A percentile compares a stretch with the other conserved stretches of the same genome.
Evolutionary conservation across 2,113 vertebrate species (phyloP).

Genomic region (Sylvilagus bachmani): DNA sequence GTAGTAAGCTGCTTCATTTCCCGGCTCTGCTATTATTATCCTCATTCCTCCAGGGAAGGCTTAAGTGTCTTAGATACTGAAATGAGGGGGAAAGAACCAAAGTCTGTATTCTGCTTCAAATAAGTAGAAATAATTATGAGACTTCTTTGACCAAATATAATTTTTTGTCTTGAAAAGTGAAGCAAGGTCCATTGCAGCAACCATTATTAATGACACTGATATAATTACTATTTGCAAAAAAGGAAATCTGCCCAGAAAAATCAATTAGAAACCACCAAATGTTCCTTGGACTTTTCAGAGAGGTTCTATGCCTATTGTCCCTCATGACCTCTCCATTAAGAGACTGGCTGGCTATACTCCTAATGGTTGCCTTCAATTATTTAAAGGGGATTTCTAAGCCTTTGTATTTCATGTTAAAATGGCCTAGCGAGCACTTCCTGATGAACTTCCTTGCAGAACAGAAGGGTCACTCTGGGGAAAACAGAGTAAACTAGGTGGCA

Average conservation of each 20-base stretch:
- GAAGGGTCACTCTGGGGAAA: conserved; percentile 45
- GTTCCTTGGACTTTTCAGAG: conserved; percentile 75
- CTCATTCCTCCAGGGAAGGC: conserved; percentile 78
- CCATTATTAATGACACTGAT: conserved; percentile 84
- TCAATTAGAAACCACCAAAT: conserved; percentile 82
- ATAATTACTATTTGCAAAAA: conserved; percentile 84
- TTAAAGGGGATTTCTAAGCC: conserved; percentile 80
- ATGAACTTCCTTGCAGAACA: conserved; percentile 65
- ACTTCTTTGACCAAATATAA: conserved; percentile 80
- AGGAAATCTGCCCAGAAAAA: conserved; percentile 83
- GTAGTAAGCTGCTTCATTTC: conserved; percentile 84
- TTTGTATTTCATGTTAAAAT: conserved; percentile 82
- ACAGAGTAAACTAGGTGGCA: conserved; percentile 64
- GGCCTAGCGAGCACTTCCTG: conserved; percentile 63
- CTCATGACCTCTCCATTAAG: conserved; percentile 76
- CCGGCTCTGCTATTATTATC: conserved; percentile 83
- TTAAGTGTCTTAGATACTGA: conserved; percentile 79
- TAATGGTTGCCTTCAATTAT: conserved; percentile 84
- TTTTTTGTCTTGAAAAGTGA: conserved; percentile 82
- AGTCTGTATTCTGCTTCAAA: conserved; percentile 78
- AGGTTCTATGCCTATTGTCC: conserved; percentile 65
- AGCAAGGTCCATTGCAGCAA: conserved; percentile 73
- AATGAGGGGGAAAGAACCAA: conserved; percentile 50
- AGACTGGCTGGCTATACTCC: conserved; percentile 70
- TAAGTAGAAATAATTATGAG: conserved; percentile 82